Evolutionary conservation across 2,888 invertebrate species (phyloP).

Genomic region (Cosmia trapezina): DNA sequence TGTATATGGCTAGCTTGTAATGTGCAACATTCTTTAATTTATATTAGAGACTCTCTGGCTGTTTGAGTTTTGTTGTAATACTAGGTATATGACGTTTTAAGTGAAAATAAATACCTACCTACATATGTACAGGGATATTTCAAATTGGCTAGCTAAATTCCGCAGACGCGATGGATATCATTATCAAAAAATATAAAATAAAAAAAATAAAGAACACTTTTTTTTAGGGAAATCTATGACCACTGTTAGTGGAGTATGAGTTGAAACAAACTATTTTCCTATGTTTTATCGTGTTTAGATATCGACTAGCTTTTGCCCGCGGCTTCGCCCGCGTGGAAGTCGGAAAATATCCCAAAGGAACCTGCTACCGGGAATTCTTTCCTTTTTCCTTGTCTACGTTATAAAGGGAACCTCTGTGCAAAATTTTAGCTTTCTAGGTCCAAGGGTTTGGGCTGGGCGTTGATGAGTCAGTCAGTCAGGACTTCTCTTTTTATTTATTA

Average conservation of each 20-base stretch:
- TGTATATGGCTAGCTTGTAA: slow-evolving; percentile 24
- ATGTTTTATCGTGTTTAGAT: not conserved
- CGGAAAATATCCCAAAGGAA: no score
- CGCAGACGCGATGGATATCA: accelerated
- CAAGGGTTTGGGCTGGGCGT: no score
- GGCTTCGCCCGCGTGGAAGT: no score
- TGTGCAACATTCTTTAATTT: slow-evolving; percentile 50
- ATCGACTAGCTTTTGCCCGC: no score
- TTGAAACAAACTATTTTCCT: no score
- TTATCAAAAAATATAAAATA: not conserved
- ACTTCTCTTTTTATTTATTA: no score
- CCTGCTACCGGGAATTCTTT: no score
- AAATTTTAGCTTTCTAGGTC: no score
- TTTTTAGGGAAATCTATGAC: not conserved
- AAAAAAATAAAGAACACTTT: not conserved
- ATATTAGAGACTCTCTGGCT: slow-evolving; percentile 10
- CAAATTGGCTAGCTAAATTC: not conserved
- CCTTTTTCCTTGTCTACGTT: no score
- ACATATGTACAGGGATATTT: not conserved
- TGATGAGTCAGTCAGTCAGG: no score
- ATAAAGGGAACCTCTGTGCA: no score
- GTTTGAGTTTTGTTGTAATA: not conserved
- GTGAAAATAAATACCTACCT: not conserved
- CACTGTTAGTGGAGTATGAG: not conserved
- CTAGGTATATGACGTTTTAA: not conserved